Percentiles rank a stretch among this genome's conserved stretches.
phyloP scores from a whole-genome alignment of 2,113 vertebrate genomes.

The Eidolon helvum region DNA sequence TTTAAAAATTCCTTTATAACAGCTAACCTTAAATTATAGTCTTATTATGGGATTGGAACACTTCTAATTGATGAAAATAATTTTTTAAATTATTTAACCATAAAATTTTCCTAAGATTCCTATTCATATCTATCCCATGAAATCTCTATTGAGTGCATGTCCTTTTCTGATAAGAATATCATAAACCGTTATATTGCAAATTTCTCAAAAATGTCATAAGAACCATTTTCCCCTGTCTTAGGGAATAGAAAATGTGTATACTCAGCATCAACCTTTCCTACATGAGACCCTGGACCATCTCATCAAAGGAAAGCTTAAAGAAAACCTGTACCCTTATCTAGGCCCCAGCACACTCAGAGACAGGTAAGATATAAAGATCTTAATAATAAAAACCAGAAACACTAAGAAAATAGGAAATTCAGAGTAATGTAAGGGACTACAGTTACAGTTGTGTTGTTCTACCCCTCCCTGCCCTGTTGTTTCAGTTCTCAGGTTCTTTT shows the following conservation, averaged over 20 bases:
- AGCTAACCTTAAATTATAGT: slow-evolving; percentile 25
- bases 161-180: slow-evolving; percentile 50
- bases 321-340: slow-evolving; percentile 95
- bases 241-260: slow-evolving; percentile 98
- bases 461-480: neutral
- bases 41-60: slow-evolving; percentile 25
- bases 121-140: neutral
- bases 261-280: slow-evolving; percentile 95
- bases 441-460: neutral
- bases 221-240: slow-evolving; percentile 65
- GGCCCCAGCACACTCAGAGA: slow-evolving; percentile 91
- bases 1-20: neutral
- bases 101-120: slow-evolving; percentile 26
- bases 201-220: slow-evolving; percentile 13
- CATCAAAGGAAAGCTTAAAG: slow-evolving; percentile 96
- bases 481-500: slow-evolving; percentile 10
- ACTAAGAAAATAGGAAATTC: neutral
- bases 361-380: slow-evolving; percentile 79
- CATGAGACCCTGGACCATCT: slow-evolving; percentile 96
- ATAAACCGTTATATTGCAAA: neutral
- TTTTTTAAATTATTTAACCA: neutral
- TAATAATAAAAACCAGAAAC: neutral
- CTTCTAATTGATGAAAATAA: slow-evolving; percentile 44
- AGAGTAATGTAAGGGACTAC: neutral
- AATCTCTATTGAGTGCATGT: neutral